These are phyloP conservation scores for Rutilus rutilus DNA, from an alignment of 2,113 vertebrate genomes.

Conservation along the genomic window DNA sequence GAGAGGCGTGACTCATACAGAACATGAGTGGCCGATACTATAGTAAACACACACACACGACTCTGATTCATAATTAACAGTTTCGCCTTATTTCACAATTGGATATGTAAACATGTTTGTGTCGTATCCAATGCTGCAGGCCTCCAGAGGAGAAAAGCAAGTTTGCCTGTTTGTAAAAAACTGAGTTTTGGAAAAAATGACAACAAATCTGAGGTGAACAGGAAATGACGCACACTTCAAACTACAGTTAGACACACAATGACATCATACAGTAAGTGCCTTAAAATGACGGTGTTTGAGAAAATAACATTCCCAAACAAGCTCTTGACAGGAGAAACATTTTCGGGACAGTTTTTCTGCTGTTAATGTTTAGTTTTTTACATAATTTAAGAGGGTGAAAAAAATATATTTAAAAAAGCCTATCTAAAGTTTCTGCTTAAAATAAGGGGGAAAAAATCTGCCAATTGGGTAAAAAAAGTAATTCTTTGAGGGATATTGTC, in stretches of 20 bases:
- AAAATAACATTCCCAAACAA: constrained; percentile 48
- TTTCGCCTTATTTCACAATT: constrained; percentile 28
- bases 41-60: constrained; percentile 47
- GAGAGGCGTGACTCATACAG: constrained; percentile 16
- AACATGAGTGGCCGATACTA: constrained; percentile 32
- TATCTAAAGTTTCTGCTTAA: no score
- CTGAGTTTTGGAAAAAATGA: constrained; percentile 50
- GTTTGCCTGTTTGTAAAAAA: constrained; percentile 27
- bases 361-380: background rate
- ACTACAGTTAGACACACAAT: constrained; percentile 38
- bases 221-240: constrained; percentile 55
- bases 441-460: no score
- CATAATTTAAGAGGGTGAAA: background rate
- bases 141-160: background rate
- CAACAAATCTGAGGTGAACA: constrained; percentile 46
- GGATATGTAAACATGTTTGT: background rate
- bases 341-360: no score
- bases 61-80: constrained; percentile 45
- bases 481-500: no score
- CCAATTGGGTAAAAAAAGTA: no score
- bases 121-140: constrained; percentile 30
- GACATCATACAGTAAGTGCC: constrained; percentile 53
- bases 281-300: constrained; percentile 48
- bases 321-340: constrained; percentile 18
- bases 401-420: no score